phyloP scores from a whole-genome alignment of 2,888 invertebrate genomes.

The Anarsia innoxiella region DNA sequence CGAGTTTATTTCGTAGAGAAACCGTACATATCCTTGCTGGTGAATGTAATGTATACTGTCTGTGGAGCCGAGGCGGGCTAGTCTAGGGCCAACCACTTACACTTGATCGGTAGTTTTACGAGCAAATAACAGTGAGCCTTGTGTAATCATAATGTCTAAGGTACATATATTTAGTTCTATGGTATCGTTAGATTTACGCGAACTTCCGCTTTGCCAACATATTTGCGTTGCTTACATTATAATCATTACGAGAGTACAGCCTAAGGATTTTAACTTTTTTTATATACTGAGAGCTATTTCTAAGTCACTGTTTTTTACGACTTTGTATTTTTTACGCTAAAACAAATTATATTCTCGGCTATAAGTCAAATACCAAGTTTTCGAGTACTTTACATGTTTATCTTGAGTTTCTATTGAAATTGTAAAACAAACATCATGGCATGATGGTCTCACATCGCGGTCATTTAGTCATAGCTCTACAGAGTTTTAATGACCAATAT shows the following conservation, averaged over 20 bases:
- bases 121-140: conserved; percentile 62
- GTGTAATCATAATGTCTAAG: conserved; percentile 71
- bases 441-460: conserved; percentile 58
- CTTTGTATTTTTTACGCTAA: conserved; percentile 49
- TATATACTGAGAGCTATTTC: conserved; percentile 74
- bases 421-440: conserved; percentile 66
- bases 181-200: conserved; percentile 72
- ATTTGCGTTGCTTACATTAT: conserved; percentile 73
- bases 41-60: conserved; percentile 54
- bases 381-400: conserved; percentile 71
- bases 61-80: conserved; percentile 43
- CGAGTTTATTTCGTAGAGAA: conserved; percentile 49
- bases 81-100: conserved; percentile 29
- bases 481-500: conserved; percentile 71
- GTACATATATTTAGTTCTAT: conserved; percentile 73
- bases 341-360: conserved; percentile 55
- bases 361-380: conserved; percentile 62
- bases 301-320: conserved; percentile 72
- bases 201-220: conserved; percentile 74
- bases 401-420: conserved; percentile 59
- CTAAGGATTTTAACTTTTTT: conserved; percentile 75
- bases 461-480: conserved; percentile 74
- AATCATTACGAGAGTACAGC: conserved; percentile 72
- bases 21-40: conserved; percentile 70
- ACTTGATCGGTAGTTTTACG: conserved; percentile 45